Conservation (phyloP, 1,140 invertebrate genomes). For the Meteorus sp. region DNA sequence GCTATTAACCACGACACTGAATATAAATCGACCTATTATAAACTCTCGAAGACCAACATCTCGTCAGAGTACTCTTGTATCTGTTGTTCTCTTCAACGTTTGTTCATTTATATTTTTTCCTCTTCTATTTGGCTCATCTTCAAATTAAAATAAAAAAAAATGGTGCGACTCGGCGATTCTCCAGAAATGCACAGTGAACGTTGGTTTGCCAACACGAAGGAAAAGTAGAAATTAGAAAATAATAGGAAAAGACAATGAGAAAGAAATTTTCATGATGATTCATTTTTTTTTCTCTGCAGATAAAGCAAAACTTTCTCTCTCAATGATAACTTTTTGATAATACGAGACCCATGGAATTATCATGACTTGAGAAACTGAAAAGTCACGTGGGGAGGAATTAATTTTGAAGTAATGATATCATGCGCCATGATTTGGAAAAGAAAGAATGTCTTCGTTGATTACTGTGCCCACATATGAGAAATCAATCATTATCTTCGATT, state of each 20-base stretch:
- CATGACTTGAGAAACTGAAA: too few species aligned
- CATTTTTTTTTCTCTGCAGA: too few species aligned
- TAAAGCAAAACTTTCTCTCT: too few species aligned
- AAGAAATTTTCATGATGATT: too few species aligned
- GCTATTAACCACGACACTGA: slow-evolving; percentile 41
- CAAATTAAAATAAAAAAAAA: slow-evolving; percentile 32
- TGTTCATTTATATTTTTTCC: too few species aligned
- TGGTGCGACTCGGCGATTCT: slow-evolving; percentile 27
- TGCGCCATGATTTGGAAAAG: too few species aligned
- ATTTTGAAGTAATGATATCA: too few species aligned
- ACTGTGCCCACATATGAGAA: too few species aligned
- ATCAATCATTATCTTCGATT: neutral
- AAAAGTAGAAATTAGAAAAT: slow-evolving; percentile 13
- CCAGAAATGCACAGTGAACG: slow-evolving; percentile 7
- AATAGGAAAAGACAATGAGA: neutral
- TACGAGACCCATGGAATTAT: too few species aligned
- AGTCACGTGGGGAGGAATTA: too few species aligned
- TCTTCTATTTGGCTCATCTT: slow-evolving; percentile 15
- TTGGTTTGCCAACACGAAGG: neutral
- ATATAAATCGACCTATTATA: slow-evolving; percentile 42
- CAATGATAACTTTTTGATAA: too few species aligned
- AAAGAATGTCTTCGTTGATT: too few species aligned
- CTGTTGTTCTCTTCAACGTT: neutral
- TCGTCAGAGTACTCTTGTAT: slow-evolving; percentile 7
- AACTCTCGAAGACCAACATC: slow-evolving; percentile 21